These are phyloP conservation scores for Ceratina australensis DNA, from an alignment of 1,140 invertebrate species.

Conservation along the genomic window DNA sequence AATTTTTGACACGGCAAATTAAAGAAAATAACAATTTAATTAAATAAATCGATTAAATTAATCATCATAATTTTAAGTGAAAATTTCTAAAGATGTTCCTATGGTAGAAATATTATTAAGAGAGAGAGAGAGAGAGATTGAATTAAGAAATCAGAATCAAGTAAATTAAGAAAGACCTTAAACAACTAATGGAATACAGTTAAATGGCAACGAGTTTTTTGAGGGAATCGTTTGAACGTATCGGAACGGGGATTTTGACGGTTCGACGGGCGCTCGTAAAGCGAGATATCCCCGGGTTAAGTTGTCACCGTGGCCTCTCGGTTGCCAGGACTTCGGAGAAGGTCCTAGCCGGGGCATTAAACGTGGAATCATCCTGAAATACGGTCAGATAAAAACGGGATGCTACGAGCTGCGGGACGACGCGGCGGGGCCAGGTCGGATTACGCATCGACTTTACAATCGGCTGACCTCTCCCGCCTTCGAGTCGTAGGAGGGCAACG, in stretches of 20 bases:
- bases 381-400: conserved; percentile 78
- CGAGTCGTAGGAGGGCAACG: conserved; percentile 25
- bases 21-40: too few species aligned
- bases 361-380: conserved; percentile 77
- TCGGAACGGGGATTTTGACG: conserved; percentile 14
- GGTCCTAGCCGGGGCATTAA: conserved; percentile 64
- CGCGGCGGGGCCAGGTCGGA: conserved; percentile 69
- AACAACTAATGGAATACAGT: background rate
- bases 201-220: background rate
- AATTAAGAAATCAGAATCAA: background rate
- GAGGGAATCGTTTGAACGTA: background rate
- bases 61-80: too few species aligned
- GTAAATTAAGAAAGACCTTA: background rate
- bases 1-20: too few species aligned
- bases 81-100: too few species aligned
- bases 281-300: conserved; percentile 58
- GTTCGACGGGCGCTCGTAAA: conserved; percentile 58
- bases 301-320: conserved; percentile 65
- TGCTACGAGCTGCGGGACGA: conserved; percentile 73
- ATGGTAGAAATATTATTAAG: too few species aligned
- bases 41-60: too few species aligned
- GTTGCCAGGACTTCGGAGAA: background rate
- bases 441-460: conserved; percentile 73
- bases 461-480: conserved; percentile 62
- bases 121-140: background rate